Conservation (phyloP, 2,797 vertebrate genomes). For the Dromococcyx pavoninus region DNA sequence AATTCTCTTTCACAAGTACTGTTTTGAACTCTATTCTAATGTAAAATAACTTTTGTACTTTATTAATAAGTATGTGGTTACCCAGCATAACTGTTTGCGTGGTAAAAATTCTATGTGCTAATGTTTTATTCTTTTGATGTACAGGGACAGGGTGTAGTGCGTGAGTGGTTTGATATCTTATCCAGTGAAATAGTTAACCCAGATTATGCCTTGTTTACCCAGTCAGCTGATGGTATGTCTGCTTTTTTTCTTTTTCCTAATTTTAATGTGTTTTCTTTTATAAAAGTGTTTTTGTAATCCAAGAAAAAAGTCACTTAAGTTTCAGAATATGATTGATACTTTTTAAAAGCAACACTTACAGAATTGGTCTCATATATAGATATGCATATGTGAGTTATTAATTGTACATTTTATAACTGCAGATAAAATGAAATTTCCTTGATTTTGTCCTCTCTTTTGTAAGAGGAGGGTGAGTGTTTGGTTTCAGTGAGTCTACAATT, state of each 20-base stretch:
- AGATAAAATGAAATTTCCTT: background rate
- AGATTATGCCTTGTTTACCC: conserved; percentile 97
- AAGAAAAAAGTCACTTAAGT: background rate
- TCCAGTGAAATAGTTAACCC: conserved; percentile 99
- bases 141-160: conserved; percentile 96
- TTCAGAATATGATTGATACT: background rate
- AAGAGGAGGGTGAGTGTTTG: background rate
- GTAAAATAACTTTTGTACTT: background rate
- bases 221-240: conserved; percentile 94
- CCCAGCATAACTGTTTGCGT: background rate
- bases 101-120: background rate
- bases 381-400: background rate
- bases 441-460: background rate
- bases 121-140: conserved; percentile 57
- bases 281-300: background rate
- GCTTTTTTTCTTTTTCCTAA: background rate
- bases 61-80: background rate
- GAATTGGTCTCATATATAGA: background rate
- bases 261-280: background rate
- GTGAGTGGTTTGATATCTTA: conserved; percentile 98
- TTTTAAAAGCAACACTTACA: background rate
- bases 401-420: background rate
- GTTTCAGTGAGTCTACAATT: background rate
- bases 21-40: background rate
- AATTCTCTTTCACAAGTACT: background rate